Percentiles rank a stretch among this genome's conserved stretches.
phyloP scores from a whole-genome alignment of 2,797 vertebrate species.

The Pipistrellus nathusii region DNA sequence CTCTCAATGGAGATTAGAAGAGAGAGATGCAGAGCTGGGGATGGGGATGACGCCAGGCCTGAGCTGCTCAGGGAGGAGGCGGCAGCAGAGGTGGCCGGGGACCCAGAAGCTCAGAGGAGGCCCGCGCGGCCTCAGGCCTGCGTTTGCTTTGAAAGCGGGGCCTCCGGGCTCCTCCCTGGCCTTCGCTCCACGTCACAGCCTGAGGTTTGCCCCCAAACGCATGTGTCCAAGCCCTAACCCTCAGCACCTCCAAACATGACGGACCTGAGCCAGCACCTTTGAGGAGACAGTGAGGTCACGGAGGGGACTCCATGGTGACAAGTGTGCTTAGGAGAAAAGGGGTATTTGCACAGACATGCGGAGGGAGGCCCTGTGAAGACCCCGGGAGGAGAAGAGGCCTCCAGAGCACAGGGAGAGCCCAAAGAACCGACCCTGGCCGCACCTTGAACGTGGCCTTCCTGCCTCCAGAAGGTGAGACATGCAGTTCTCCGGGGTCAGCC shows the following conservation, averaged over 20 bases:
- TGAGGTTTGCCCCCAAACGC: not conserved
- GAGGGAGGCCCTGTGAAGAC: not conserved
- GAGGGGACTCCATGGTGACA: not conserved
- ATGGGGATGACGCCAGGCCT: rapidly evolving
- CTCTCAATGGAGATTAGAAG: not conserved
- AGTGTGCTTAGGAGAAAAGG: not conserved
- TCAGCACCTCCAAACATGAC: not conserved
- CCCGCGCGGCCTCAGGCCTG: rapidly evolving
- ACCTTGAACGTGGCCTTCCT: not conserved
- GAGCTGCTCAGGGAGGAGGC: not conserved
- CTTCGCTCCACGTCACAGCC: not conserved
- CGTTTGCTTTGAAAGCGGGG: not conserved
- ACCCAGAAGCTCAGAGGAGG: not conserved
- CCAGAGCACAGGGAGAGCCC: not conserved
- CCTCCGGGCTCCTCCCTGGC: not conserved
- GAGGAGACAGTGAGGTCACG: not conserved
- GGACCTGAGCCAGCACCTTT: not conserved
- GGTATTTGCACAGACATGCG: not conserved
- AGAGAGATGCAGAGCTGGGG: not conserved
- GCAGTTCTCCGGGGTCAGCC: not conserved
- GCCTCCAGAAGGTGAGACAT: not conserved
- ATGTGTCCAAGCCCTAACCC: not conserved
- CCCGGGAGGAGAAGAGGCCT: not conserved
- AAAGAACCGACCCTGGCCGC: rapidly evolving
- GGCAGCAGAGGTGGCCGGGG: not conserved